Percentiles rank a stretch among this genome's conserved stretches.
Evolutionary conservation across 2,888 invertebrate genomes (phyloP).

Genomic region (Loripinus fragilis): DNA sequence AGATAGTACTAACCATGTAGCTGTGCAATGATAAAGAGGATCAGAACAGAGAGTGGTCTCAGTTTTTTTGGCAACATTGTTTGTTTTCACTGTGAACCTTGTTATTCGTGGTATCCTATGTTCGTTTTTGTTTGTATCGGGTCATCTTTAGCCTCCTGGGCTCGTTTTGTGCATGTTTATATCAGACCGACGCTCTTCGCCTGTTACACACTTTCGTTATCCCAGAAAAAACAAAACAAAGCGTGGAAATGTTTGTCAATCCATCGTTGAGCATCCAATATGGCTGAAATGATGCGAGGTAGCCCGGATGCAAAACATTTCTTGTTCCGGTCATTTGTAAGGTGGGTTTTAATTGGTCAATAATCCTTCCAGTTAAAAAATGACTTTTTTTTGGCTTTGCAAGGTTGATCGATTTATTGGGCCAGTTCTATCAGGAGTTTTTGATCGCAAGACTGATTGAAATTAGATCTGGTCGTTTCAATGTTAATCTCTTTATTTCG

Average conservation of each 20-base stretch:
- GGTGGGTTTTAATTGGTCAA: background rate
- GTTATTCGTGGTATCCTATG: background rate
- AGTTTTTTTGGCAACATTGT: slow-evolving; percentile 2
- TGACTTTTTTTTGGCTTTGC: too few species aligned
- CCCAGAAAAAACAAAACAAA: background rate
- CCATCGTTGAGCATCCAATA: slow-evolving; percentile 58
- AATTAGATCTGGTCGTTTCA: too few species aligned
- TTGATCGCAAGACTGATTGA: too few species aligned
- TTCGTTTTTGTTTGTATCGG: background rate
- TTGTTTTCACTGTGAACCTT: background rate
- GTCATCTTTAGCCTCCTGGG: too few species aligned
- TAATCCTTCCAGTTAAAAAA: background rate
- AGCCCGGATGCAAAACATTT: slow-evolving; percentile 55
- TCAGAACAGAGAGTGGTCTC: background rate
- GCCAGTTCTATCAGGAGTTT: too few species aligned
- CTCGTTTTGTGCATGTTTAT: too few species aligned
- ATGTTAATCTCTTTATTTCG: too few species aligned
- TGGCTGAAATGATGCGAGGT: slow-evolving; percentile 53
- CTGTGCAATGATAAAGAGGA: slow-evolving; percentile 5
- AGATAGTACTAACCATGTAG: slow-evolving; percentile 23
- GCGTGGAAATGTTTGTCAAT: background rate
- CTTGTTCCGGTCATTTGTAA: slow-evolving; percentile 21
- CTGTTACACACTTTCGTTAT: too few species aligned
- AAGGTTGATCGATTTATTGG: too few species aligned
- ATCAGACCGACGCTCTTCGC: too few species aligned